Base-by-base conservation (phyloP, 2,113 vertebrate genomes). In the Typhlomys cinereus region DNA sequence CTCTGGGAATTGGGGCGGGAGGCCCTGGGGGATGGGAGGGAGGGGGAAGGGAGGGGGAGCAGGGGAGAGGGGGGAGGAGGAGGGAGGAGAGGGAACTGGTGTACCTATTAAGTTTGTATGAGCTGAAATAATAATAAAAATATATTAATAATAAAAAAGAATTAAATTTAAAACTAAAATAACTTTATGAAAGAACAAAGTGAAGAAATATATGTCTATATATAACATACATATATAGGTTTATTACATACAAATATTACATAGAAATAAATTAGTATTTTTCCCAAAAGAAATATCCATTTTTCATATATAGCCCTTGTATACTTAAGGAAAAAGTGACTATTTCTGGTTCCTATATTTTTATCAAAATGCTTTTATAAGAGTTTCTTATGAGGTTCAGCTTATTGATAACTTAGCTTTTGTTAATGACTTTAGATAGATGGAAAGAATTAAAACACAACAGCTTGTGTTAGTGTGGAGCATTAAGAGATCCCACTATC, bases 81-180 rank as follows among this genome's bases (percentile, higher is more conserved):
- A n/a, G n/a, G n/a, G n/a, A n/a, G n/a, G n/a, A n/a, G n/a, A n/a
- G n/a, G n/a, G n/a, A n/a, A n/a, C n/a, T n/a, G n/a, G n/a, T n/a
- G n/a, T n/a, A n/a, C n/a, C n/a, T n/a, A n/a, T n/a, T n/a, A n/a
- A n/a, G n/a, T n/a, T n/a, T n/a, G n/a, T n/a, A n/a, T n/a, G n/a
- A n/a, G n/a, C n/a, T n/a, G n/a, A n/a, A n/a, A n/a, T n/a, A n/a
- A n/a, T n/a, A n/a, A n/a, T n/a, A n/a, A n/a, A n/a, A n/a, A n/a
- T n/a, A n/a, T n/a, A n/a, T n/a, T n/a, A n/a, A n/a, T n/a, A n/a
- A n/a, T n/a, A n/a, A n/a, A n/a, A n/a, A n/a, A n/a, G 71, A 66
- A 39, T 4, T 57, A 34, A 85, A 90, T 85, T 4, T 91, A 85
- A 94, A 89, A 69, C 25, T 86, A 83, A 89, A 81, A 64, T 57